Conservation (phyloP, 2,113 vertebrate species). For the Serilophus lunatus region DNA sequence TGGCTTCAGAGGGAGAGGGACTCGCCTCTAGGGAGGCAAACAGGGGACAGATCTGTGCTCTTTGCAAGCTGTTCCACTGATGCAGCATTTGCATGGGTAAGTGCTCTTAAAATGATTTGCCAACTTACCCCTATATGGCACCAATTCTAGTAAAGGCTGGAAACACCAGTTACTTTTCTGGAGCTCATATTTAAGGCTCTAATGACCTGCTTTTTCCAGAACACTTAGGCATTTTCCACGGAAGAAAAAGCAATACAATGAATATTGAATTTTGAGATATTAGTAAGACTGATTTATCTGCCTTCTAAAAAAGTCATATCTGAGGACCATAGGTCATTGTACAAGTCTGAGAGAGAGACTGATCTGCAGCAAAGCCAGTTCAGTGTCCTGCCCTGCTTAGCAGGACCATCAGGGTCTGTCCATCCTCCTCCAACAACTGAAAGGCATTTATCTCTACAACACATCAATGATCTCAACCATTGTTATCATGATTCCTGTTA, state of each 20-base stretch:
- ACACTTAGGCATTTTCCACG: neutral
- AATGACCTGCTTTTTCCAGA: neutral
- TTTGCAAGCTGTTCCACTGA: neutral
- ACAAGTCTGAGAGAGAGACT: neutral
- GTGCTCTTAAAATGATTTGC: neutral
- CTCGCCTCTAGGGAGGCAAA: neutral
- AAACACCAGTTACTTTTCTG: neutral
- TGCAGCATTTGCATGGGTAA: conserved; percentile 24
- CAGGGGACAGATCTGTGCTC: neutral
- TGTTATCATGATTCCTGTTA: neutral
- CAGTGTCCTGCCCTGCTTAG: neutral
- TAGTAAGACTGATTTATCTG: neutral
- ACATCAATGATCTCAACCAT: neutral
- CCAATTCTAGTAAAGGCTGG: neutral
- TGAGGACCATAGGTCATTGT: neutral
- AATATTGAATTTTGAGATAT: neutral
- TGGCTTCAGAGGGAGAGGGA: neutral
- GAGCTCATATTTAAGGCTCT: neutral
- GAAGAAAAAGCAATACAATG: neutral
- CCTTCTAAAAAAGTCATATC: neutral
- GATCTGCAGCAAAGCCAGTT: neutral
- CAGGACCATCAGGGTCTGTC: neutral
- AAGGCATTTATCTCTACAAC: neutral
- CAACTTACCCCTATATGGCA: neutral
- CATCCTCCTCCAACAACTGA: neutral